Conservation (phyloP, 92 coral and sea anemone species). For the Umimayanthus kanabou region DNA sequence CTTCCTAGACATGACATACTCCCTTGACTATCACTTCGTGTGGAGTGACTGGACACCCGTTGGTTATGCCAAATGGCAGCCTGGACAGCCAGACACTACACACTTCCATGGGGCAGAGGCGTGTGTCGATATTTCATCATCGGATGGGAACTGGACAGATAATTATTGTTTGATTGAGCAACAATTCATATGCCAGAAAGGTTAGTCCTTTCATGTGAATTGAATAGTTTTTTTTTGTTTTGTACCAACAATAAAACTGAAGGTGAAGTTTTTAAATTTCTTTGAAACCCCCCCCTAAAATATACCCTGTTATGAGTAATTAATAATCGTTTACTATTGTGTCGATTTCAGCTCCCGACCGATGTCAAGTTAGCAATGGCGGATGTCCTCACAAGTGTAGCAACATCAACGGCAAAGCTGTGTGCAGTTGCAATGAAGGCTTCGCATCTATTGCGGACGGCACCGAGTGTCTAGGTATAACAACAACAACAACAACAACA, state of each 20-base stretch:
- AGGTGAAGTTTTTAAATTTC: too few relatives aligned
- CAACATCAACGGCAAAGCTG: neutral
- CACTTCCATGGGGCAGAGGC: constrained; percentile 10
- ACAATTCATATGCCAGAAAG: constrained; percentile 10
- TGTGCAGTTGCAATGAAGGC: constrained; percentile 27
- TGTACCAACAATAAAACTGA: neutral
- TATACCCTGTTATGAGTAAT: neutral
- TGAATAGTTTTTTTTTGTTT: too few relatives aligned
- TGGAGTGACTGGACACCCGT: constrained; percentile 25
- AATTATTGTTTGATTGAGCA: neutral
- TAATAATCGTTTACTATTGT: neutral
- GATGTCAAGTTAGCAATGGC: constrained; percentile 5
- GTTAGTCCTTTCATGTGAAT: neutral
- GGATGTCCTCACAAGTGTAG: constrained; percentile 22
- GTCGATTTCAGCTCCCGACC: neutral
- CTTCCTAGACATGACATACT: constrained; percentile 7
- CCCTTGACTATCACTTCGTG: neutral
- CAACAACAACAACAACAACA: too few relatives aligned
- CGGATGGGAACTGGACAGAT: constrained; percentile 14
- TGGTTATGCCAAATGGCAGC: constrained; percentile 15
- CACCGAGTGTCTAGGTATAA: constrained; percentile 13
- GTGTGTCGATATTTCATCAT: constrained; percentile 9
- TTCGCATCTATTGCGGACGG: constrained; percentile 11
- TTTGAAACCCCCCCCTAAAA: too few relatives aligned
- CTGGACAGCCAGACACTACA: constrained; percentile 9